A percentile compares a stretch with the other conserved stretches of the same genome.
These are phyloP conservation scores for Drosophila mimetica DNA, from an alignment of 2,888 invertebrate species.

Conservation along the genomic window DNA sequence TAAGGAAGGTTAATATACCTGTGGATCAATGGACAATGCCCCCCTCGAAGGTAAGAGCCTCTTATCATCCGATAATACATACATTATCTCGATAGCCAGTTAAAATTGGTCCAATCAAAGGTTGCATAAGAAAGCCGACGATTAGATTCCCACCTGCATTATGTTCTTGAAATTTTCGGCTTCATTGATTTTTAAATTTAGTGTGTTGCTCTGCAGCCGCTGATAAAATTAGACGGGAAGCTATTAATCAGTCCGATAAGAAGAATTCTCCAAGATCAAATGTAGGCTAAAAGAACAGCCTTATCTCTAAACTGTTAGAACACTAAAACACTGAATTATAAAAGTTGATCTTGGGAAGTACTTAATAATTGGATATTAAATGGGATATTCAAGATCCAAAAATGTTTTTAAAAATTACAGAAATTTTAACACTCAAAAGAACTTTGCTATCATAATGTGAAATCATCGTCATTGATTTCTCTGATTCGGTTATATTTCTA, in stretches of 20 bases:
- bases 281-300: not conserved
- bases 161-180: conserved; percentile 1
- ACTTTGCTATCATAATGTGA: not conserved
- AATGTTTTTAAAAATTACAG: not conserved
- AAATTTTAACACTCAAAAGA: no score
- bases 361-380: no score
- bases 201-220: not conserved
- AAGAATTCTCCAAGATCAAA: not conserved
- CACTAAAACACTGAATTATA: no score
- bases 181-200: not conserved
- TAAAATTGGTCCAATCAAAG: conserved; percentile 12
- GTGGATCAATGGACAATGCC: conserved; percentile 6
- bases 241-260: conserved; percentile 17
- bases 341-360: no score
- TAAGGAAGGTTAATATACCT: not conserved
- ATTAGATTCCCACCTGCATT: conserved; percentile 15
- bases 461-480: not conserved
- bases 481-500: not conserved
- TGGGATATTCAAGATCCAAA: no score
- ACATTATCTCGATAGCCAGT: conserved; percentile 12
- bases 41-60: not conserved
- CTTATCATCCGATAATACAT: no score
- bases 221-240: conserved; percentile 10
- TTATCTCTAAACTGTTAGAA: no score
- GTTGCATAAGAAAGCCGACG: not conserved